Percentiles rank a stretch among this genome's conserved stretches.
These are phyloP conservation scores for Galago senegalensis DNA, from an alignment of 2,797 vertebrate species.

Conservation along the genomic window DNA sequence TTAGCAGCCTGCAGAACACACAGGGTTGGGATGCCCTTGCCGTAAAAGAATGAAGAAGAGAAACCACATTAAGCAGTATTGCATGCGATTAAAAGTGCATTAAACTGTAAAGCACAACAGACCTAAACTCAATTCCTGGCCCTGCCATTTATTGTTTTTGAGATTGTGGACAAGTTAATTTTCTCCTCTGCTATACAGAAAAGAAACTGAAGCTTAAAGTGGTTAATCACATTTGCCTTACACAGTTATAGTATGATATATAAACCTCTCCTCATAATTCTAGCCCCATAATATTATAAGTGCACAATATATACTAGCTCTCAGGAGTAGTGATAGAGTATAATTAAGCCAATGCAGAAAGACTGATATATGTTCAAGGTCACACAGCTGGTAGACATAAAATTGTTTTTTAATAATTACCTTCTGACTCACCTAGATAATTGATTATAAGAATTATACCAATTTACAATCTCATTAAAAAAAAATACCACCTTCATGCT, in stretches of 20 bases:
- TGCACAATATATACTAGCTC: not conserved
- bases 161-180: slow-evolving; percentile 18
- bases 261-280: not conserved
- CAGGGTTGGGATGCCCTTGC: not conserved
- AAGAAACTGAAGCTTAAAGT: slow-evolving; percentile 39
- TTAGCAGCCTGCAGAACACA: not conserved
- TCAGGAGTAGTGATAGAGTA: not conserved
- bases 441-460: not conserved
- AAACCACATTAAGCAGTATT: not conserved
- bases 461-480: not conserved
- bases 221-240: not conserved
- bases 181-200: not conserved
- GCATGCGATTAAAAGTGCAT: not conserved
- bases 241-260: not conserved
- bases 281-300: not conserved
- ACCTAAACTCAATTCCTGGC: not conserved
- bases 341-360: not conserved
- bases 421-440: slow-evolving; percentile 1
- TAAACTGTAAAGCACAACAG: not conserved
- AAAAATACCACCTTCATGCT: not conserved
- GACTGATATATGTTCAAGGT: not conserved
- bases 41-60: not conserved
- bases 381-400: not conserved
- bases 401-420: not conserved
- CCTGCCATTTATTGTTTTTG: not conserved